Evolutionary conservation across 2,113 vertebrate species (phyloP).

Genomic region (Poicephalus meyeri): DNA sequence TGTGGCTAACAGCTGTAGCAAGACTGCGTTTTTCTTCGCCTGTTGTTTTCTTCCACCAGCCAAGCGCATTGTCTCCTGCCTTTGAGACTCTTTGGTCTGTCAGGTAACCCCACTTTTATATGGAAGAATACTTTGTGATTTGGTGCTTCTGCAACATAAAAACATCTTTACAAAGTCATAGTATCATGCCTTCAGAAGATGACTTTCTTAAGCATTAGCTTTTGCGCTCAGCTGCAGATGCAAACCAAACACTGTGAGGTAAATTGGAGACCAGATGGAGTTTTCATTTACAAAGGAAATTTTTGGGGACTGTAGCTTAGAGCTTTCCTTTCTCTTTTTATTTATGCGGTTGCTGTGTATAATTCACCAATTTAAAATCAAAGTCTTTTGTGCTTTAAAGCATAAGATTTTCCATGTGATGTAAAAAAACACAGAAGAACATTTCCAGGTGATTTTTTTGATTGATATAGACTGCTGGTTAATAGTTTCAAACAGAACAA

Average conservation of each 20-base stretch:
- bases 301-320: background rate
- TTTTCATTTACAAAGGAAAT: background rate
- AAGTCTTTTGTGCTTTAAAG: background rate
- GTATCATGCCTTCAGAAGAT: background rate
- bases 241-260: background rate
- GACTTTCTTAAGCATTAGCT: background rate
- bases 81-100: background rate
- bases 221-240: background rate
- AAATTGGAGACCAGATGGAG: background rate
- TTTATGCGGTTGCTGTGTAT: background rate
- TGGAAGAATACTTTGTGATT: background rate
- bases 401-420: background rate
- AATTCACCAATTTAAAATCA: background rate
- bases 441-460: background rate
- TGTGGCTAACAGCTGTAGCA: background rate
- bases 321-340: background rate
- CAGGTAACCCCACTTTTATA: background rate
- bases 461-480: background rate
- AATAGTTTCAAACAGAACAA: background rate
- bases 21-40: background rate
- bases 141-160: background rate
- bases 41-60: background rate
- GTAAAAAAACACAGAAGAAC: background rate
- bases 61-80: background rate
- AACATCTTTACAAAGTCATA: background rate